phyloP scores from a whole-genome alignment of 2,113 vertebrate species.

The Tiliqua scincoides region DNA sequence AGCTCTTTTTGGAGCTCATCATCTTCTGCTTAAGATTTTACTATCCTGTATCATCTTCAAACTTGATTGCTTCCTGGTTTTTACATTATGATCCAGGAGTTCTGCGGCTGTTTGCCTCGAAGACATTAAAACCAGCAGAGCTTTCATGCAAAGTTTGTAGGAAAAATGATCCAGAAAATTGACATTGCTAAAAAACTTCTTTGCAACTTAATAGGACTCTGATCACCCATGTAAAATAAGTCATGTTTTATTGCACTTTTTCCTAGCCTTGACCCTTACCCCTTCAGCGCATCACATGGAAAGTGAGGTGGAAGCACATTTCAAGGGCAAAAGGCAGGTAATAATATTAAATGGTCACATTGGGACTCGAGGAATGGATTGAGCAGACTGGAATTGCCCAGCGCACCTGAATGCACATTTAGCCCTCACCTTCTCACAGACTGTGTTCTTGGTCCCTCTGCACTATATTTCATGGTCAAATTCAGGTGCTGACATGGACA shows the following conservation, averaged over 20 bases:
- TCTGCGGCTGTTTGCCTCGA: conserved; percentile 28
- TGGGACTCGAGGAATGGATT: conserved; percentile 84
- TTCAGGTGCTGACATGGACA: conserved; percentile 88
- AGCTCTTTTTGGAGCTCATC: background rate
- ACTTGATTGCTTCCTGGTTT: background rate
- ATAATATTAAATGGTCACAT: conserved; percentile 84
- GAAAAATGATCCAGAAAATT: conserved; percentile 29
- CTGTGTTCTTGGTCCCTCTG: conserved; percentile 79
- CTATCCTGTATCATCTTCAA: background rate
- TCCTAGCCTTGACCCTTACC: conserved; percentile 64
- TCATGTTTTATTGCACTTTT: conserved; percentile 64
- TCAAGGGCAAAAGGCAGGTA: conserved; percentile 80
- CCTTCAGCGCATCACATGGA: conserved; percentile 66
- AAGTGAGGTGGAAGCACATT: conserved; percentile 78
- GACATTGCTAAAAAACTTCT: conserved; percentile 51
- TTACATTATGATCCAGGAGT: background rate
- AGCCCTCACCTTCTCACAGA: conserved; percentile 62
- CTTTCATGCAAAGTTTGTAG: conserved; percentile 31
- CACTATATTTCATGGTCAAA: conserved; percentile 83
- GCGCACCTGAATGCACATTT: conserved; percentile 75
- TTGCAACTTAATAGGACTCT: conserved; percentile 63
- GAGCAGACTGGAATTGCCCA: conserved; percentile 77
- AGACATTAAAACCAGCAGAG: conserved; percentile 7
- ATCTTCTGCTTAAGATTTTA: background rate
- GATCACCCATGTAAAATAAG: conserved; percentile 68